These are phyloP conservation scores for Clamator glandarius DNA, from an alignment of 2,797 vertebrate genomes.

Conservation along the genomic window DNA sequence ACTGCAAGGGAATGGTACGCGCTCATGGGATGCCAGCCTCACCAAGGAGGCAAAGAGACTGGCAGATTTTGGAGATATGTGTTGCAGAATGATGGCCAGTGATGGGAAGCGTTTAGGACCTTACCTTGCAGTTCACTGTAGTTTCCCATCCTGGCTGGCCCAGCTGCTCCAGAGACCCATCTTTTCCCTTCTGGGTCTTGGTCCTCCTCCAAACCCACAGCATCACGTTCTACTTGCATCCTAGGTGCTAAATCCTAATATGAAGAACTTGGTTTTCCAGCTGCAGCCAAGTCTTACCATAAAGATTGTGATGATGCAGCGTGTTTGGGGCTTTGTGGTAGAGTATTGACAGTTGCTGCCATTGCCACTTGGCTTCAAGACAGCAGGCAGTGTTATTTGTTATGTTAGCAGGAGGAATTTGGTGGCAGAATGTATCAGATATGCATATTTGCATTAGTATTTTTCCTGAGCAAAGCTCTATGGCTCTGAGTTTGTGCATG, in stretches of 20 bases:
- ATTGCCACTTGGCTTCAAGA: neutral
- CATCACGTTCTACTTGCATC: neutral
- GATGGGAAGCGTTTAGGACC: neutral
- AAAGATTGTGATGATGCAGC: neutral
- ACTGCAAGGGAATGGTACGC: neutral
- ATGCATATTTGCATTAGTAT: accelerated
- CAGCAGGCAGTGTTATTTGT: neutral
- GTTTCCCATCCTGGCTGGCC: neutral
- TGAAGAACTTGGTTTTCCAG: neutral
- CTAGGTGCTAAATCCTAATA: neutral
- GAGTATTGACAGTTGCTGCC: accelerated
- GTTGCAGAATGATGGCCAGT: no score
- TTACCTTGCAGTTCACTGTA: neutral
- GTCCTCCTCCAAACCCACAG: neutral
- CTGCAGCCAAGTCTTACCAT: neutral
- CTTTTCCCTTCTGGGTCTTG: neutral
- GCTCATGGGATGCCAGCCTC: neutral
- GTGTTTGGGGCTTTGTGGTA: accelerated
- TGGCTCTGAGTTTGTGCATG: neutral
- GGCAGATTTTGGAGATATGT: neutral
- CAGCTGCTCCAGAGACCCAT: accelerated
- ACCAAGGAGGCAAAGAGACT: neutral
- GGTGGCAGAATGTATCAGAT: neutral
- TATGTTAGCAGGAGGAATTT: neutral
- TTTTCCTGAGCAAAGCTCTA: neutral